Evolutionary conservation across 2,888 invertebrate species (phyloP).

Genomic region (Eremobia ochroleuca): DNA sequence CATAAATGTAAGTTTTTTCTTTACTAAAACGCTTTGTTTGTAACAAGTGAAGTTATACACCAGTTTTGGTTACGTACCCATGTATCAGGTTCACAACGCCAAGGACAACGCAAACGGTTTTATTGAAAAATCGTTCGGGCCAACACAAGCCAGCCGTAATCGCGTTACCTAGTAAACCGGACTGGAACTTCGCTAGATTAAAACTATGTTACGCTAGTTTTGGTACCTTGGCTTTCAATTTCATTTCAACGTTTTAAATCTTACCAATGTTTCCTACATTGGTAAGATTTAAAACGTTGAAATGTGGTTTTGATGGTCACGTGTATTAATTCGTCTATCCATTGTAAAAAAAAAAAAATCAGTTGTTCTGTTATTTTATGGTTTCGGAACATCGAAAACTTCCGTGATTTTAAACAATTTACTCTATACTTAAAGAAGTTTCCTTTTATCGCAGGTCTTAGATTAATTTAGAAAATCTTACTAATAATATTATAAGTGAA

Average conservation of each 20-base stretch:
- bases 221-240: not conserved
- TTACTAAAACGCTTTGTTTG: too few species aligned
- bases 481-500: too few species aligned
- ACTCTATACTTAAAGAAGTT: not conserved
- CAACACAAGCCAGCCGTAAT: slow-evolving; percentile 25
- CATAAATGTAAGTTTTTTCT: too few species aligned
- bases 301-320: not conserved
- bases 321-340: too few species aligned
- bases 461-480: not conserved
- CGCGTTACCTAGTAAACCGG: slow-evolving; percentile 8
- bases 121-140: slow-evolving; percentile 11
- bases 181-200: slow-evolving; percentile 16
- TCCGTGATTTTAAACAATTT: not conserved
- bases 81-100: not conserved
- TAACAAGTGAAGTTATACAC: not conserved
- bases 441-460: not conserved
- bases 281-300: not conserved
- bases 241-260: too few species aligned
- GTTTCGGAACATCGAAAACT: not conserved
- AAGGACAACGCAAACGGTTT: not conserved
- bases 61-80: not conserved
- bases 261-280: too few species aligned
- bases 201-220: slow-evolving; percentile 26
- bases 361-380: not conserved
- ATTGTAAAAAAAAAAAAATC: too few species aligned